These are phyloP conservation scores for Drosophila leonis DNA, from an alignment of 2,888 invertebrate genomes.

Conservation along the genomic window DNA sequence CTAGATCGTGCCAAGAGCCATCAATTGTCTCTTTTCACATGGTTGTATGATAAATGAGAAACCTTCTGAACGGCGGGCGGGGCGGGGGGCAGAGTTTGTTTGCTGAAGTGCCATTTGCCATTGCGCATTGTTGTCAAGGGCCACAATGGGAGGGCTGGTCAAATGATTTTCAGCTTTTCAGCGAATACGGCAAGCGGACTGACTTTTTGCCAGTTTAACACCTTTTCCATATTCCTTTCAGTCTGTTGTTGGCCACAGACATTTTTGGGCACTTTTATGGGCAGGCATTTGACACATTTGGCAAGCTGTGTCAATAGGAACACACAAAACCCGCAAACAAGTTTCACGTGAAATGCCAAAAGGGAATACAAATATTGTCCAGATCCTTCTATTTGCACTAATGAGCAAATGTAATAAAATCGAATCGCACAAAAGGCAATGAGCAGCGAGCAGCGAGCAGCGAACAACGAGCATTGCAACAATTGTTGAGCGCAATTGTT, in stretches of 20 bases:
- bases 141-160: constrained; percentile 31
- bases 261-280: constrained; percentile 32
- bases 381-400: constrained; percentile 73
- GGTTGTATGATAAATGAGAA: constrained; percentile 65
- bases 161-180: constrained; percentile 78
- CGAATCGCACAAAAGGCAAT: constrained; percentile 44
- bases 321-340: constrained; percentile 63
- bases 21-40: constrained; percentile 36
- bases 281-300: constrained; percentile 52
- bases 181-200: constrained; percentile 50
- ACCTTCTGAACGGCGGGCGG: constrained; percentile 23
- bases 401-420: constrained; percentile 79
- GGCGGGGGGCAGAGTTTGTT: constrained; percentile 70
- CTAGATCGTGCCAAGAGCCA: constrained; percentile 68
- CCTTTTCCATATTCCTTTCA: constrained; percentile 50
- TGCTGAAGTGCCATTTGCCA: constrained; percentile 64
- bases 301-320: constrained; percentile 76
- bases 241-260: constrained; percentile 1
- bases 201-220: constrained; percentile 81
- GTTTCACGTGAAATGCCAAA: constrained; percentile 64
- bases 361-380: neutral
- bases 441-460: constrained; percentile 12
- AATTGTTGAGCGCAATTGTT: constrained; percentile 74
- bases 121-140: constrained; percentile 29
- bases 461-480: constrained; percentile 34